Conservation (phyloP, 2,113 vertebrate species). For the Caranx melampygus region DNA sequence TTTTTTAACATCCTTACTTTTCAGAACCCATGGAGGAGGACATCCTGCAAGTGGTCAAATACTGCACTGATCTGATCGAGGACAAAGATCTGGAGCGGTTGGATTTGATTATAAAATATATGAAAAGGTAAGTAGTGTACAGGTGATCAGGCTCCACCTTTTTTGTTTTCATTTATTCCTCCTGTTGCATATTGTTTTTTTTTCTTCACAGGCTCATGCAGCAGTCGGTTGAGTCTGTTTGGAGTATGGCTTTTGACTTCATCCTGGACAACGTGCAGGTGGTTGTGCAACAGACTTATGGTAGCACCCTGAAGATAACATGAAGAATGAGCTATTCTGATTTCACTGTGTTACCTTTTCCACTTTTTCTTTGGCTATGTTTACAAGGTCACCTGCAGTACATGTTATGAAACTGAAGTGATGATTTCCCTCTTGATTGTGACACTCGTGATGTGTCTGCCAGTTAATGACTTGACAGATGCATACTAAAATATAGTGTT, state of each 20-base stretch:
- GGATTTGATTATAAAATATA: constrained; percentile 97
- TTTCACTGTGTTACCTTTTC: constrained; percentile 14
- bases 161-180: not conserved
- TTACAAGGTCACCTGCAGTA: constrained; percentile 6
- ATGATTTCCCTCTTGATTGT: constrained; percentile 4
- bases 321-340: constrained; percentile 69
- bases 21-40: constrained; percentile 99
- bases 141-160: not conserved
- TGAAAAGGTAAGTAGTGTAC: constrained; percentile 89
- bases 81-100: constrained; percentile 97
- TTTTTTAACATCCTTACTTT: not conserved
- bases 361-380: constrained; percentile 14
- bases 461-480: not conserved
- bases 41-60: constrained; percentile 97
- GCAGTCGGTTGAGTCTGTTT: constrained; percentile 96
- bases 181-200: not conserved
- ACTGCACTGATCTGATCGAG: constrained; percentile 97
- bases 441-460: constrained; percentile 14
- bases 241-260: constrained; percentile 99
- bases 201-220: constrained; percentile 91
- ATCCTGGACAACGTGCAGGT: constrained; percentile 99
- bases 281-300: constrained; percentile 95
- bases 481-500: not conserved
- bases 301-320: constrained; percentile 96
- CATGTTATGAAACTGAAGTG: constrained; percentile 9